Evolutionary conservation across 2,888 invertebrate species (phyloP), one percentile per base, ranked within the genome.

Genomic region (Phlogophora meticulosa): DNA sequence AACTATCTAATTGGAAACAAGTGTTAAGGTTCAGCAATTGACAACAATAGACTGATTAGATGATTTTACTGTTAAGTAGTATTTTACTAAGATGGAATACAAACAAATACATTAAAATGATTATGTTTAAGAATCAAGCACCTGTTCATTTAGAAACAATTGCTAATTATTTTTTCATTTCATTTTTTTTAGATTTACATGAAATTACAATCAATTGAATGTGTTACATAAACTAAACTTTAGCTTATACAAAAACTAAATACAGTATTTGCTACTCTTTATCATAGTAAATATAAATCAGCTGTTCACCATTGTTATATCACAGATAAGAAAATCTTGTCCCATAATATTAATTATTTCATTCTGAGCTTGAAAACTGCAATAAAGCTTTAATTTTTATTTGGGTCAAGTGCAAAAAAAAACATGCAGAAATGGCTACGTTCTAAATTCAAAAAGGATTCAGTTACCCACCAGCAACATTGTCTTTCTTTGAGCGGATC

Each of bases 401-500:
- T 55, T 24, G 52, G 78, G 64, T 77, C 48, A 64, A 36, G 7
- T 24, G 11, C 62, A 49, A 45, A 51, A 56, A 17, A 40, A 43
- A 32, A 9, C 15, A 20, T 9, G 5, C 0, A 17, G 20, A 4
- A 61, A 24, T 69, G 40, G 40, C 24, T 55, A 13, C 17, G 15
- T 51, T 66, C 45, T 32, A 66, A 77, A 66, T 52, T 52, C 17
- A 56, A 65, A 72, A 53, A 55, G 0, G 10, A 28, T 51, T 36
- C 0, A 20, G 13, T 36, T 42, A 68, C 75, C 74, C 90, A 97
- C 98, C 99, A 88, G 99, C 99, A 73, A 99, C 99, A 96, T 99
- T 99, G 92, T 99, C 99, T 93, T 99, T 99, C 96, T 99, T 99
- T 72, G 99, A 98, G 66, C 98, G 97, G 74, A 98, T 98, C 96